A percentile compares a stretch with the other conserved stretches of the same genome.
phyloP scores from a whole-genome alignment of 2,113 vertebrate species.

The Nannobrachium achirus region DNA sequence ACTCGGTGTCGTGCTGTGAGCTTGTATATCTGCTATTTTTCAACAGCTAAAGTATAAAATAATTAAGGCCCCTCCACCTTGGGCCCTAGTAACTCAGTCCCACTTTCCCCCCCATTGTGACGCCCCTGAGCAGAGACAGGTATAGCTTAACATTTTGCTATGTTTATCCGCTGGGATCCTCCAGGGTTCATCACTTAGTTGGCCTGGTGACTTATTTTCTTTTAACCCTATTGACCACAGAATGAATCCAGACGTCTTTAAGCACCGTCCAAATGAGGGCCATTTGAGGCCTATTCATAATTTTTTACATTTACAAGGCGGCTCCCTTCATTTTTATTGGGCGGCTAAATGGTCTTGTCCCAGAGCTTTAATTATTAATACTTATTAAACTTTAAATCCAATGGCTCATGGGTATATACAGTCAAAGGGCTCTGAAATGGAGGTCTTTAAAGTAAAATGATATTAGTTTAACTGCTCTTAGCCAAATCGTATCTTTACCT shows the following conservation, averaged over 20 bases:
- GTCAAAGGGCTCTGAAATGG: conserved; percentile 50
- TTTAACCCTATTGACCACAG: conserved; percentile 58
- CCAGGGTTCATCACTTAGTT: conserved; percentile 23
- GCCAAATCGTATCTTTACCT: conserved; percentile 25
- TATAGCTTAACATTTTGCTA: conserved; percentile 23
- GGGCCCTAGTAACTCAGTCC: too few relatives aligned
- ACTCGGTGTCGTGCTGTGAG: too few relatives aligned
- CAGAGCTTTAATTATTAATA: conserved; percentile 77
- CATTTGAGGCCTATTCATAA: conserved; percentile 46
- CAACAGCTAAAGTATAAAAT: too few relatives aligned
- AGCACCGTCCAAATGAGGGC: conserved; percentile 41
- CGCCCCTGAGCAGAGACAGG: too few relatives aligned
- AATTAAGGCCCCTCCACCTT: too few relatives aligned
- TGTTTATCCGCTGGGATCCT: conserved; percentile 15
- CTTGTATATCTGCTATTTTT: too few relatives aligned
- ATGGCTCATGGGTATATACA: conserved; percentile 44
- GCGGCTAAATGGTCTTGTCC: conserved; percentile 69
- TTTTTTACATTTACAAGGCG: conserved; percentile 62
- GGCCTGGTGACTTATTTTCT: conserved; percentile 28
- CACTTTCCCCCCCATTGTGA: too few relatives aligned
- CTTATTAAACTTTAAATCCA: conserved; percentile 74
- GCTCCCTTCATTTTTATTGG: conserved; percentile 68
- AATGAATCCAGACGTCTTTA: conserved; percentile 47
- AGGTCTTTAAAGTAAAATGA: conserved; percentile 57
- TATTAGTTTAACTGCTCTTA: conserved; percentile 46